Conservation (phyloP, 2,797 vertebrate genomes). For the Siniperca undulata region DNA sequence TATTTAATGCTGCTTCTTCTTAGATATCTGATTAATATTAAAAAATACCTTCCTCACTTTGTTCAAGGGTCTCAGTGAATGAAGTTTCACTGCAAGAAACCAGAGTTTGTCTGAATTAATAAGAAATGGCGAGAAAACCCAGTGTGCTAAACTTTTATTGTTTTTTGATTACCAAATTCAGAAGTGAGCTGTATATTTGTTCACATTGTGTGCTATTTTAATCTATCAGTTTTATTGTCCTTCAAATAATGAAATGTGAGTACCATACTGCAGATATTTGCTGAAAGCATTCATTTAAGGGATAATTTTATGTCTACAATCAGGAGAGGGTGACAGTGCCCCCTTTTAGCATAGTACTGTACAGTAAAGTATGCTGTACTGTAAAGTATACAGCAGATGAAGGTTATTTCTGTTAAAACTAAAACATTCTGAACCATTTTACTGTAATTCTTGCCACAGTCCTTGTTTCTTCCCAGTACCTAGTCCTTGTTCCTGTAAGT, state of each 20-base stretch:
- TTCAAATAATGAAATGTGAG: slow-evolving; percentile 66
- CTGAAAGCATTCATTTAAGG: slow-evolving; percentile 70
- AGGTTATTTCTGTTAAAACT: slow-evolving; percentile 44
- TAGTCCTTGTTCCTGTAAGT: slow-evolving; percentile 64
- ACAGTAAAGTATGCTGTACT: slow-evolving; percentile 20
- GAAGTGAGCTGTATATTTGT: slow-evolving; percentile 53
- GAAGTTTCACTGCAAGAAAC: slow-evolving; percentile 19
- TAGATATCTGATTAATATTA: slow-evolving; percentile 20
- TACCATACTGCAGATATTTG: slow-evolving; percentile 46
- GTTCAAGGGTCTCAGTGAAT: slow-evolving; percentile 35
- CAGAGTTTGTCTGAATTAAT: slow-evolving; percentile 45
- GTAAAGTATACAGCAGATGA: slow-evolving; percentile 33
- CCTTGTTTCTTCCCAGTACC: slow-evolving; percentile 45
- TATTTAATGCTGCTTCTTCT: slow-evolving; percentile 18
- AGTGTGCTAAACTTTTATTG: slow-evolving; percentile 51
- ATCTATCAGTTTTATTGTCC: slow-evolving; percentile 58
- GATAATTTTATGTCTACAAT: slow-evolving; percentile 48
- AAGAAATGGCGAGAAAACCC: slow-evolving; percentile 45
- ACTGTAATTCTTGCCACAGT: slow-evolving; percentile 39
- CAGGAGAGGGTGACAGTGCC: slow-evolving; percentile 37
- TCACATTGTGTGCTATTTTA: slow-evolving; percentile 46
- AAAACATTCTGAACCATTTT: slow-evolving; percentile 40
- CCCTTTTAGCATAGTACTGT: slow-evolving; percentile 34
- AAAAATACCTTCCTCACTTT: slow-evolving; percentile 27
- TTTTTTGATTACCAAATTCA: slow-evolving; percentile 62